phyloP scores from a whole-genome alignment of 2,113 vertebrate species.

The Takifugu bimaculatus region DNA sequence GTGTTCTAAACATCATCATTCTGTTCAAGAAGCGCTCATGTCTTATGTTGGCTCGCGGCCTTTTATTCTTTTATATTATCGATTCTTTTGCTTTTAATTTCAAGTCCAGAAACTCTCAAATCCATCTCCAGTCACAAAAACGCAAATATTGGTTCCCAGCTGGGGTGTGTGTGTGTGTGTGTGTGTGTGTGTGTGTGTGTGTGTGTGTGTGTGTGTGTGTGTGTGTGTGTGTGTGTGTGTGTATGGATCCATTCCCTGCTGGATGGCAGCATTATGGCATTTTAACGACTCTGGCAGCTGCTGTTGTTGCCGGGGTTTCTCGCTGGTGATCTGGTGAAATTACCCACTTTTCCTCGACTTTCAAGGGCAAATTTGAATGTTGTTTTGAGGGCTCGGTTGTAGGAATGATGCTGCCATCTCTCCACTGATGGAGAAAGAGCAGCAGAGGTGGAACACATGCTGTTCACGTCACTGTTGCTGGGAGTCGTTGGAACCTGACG shows the following conservation, averaged over 20 bases:
- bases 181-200: slow-evolving; percentile 3
- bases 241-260: slow-evolving; percentile 29
- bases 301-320: slow-evolving; percentile 50
- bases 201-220: slow-evolving; percentile 16
- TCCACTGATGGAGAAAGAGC: slow-evolving; percentile 6
- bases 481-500: too few species aligned
- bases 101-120: background rate
- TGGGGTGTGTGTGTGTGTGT: slow-evolving; percentile 5
- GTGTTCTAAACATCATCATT: too few species aligned
- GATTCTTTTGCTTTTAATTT: too few species aligned
- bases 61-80: too few species aligned
- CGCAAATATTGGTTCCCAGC: slow-evolving; percentile 14
- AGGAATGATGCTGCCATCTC: slow-evolving; percentile 26
- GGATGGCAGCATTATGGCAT: slow-evolving; percentile 43
- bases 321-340: slow-evolving; percentile 51
- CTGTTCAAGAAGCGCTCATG: too few species aligned
- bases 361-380: slow-evolving; percentile 45
- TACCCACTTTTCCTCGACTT: slow-evolving; percentile 23
- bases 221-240: slow-evolving; percentile 13
- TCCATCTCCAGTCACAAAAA: slow-evolving; percentile 9
- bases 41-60: too few species aligned
- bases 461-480: background rate
- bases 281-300: slow-evolving; percentile 64
- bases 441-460: background rate
- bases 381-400: slow-evolving; percentile 35